phyloP scores from a whole-genome alignment of 2,797 vertebrate genomes.

The Tangara arthus region DNA sequence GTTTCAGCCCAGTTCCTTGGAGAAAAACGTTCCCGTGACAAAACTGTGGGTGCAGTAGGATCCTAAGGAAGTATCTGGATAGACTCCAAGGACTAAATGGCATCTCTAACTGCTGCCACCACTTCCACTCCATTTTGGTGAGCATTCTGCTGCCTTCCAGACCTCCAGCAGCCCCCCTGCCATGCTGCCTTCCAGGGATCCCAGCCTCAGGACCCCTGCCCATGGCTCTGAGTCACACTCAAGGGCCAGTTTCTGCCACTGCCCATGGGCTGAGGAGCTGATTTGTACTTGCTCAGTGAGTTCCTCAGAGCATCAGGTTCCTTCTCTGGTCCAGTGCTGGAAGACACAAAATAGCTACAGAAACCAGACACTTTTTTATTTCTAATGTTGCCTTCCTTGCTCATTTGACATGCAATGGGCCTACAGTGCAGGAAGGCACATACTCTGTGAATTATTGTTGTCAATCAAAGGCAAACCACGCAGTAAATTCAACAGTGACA shows the following conservation, averaged over 20 bases:
- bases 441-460: neutral
- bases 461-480: constrained; percentile 31
- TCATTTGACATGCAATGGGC: neutral
- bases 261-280: fast-evolving
- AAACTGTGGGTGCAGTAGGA: neutral
- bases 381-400: neutral
- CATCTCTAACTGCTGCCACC: neutral
- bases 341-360: neutral
- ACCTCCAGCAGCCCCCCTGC: neutral
- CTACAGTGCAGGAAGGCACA: neutral
- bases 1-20: neutral
- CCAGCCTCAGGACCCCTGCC: neutral
- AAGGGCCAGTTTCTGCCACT: neutral
- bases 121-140: neutral
- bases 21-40: neutral
- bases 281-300: neutral
- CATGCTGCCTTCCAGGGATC: neutral
- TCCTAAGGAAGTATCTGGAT: neutral
- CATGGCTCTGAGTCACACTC: neutral
- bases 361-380: neutral
- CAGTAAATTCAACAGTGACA: constrained; percentile 23
- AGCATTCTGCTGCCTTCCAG: neutral
- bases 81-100: neutral
- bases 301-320: neutral
- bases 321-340: neutral